These are phyloP conservation scores for Parochlus steinenii DNA, from an alignment of 2,888 invertebrate genomes.

Conservation along the genomic window DNA sequence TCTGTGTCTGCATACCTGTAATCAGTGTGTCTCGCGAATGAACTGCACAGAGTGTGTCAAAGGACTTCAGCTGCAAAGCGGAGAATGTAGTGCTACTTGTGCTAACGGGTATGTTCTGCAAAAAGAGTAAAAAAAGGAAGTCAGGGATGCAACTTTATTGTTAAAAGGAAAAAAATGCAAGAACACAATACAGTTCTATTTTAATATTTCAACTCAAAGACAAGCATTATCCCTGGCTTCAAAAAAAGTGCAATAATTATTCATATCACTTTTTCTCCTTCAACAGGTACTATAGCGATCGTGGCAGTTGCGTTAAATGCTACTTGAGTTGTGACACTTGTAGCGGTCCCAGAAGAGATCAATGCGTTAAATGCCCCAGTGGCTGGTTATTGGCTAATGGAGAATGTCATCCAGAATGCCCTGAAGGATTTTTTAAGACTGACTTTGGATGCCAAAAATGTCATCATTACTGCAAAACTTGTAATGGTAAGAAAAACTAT, in stretches of 20 bases:
- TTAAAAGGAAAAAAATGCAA: no score
- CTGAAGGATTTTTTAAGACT: conserved; percentile 71
- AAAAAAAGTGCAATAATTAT: neutral
- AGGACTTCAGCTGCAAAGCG: conserved; percentile 62
- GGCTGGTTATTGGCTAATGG: conserved; percentile 72
- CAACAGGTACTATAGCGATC: conserved; percentile 68
- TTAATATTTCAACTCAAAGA: neutral
- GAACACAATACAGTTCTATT: neutral
- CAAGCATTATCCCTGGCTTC: neutral
- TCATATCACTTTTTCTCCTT: conserved; percentile 10
- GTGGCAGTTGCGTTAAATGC: conserved; percentile 66
- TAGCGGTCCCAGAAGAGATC: conserved; percentile 66
- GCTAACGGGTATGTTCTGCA: conserved; percentile 39
- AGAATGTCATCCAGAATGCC: conserved; percentile 72
- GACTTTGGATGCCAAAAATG: conserved; percentile 73
- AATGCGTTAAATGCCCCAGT: conserved; percentile 66
- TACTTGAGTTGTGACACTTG: conserved; percentile 73
- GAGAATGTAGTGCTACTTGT: conserved; percentile 65
- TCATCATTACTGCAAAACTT: conserved; percentile 76
- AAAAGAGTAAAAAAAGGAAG: neutral
- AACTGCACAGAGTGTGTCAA: conserved; percentile 68
- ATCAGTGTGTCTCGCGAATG: conserved; percentile 56
- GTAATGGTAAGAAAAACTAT: conserved; percentile 43
- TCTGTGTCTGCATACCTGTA: conserved; percentile 65
- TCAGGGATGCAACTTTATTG: no score